Evolutionary conservation across 2,113 vertebrate genomes (phyloP).

Genomic region (Taxidea taxus): DNA sequence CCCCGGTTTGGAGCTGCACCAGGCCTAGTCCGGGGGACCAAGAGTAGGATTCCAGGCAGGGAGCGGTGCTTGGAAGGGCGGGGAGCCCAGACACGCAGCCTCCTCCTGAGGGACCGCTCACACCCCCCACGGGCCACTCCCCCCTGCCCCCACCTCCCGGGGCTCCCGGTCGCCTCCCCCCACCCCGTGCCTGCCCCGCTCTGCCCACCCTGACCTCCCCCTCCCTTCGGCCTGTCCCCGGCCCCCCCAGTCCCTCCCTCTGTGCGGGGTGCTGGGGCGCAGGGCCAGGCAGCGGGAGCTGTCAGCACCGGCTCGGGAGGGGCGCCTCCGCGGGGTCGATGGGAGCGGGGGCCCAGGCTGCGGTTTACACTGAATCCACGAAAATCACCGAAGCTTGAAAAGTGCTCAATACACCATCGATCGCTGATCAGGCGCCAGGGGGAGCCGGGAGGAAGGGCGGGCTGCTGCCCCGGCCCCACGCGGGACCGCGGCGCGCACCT

Average conservation of each 20-base stretch:
- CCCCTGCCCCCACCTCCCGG: neutral
- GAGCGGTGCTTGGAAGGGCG: too few species aligned
- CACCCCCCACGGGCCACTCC: too few species aligned
- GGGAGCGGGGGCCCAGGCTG: neutral
- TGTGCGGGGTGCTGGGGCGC: neutral
- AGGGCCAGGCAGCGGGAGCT: neutral
- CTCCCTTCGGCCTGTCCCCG: neutral
- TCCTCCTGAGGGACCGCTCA: neutral
- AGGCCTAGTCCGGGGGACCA: neutral
- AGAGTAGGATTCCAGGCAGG: neutral
- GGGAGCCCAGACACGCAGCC: neutral
- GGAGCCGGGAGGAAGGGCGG: constrained; percentile 27
- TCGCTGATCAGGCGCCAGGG: constrained; percentile 76
- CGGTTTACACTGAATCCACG: constrained; percentile 83
- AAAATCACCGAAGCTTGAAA: constrained; percentile 82
- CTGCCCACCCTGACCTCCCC: neutral
- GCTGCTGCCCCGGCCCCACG: neutral
- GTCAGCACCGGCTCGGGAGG: neutral
- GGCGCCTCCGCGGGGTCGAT: constrained; percentile 60
- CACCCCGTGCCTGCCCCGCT: neutral
- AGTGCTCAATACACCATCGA: constrained; percentile 86
- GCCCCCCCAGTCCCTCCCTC: neutral
- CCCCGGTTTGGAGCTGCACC: neutral
- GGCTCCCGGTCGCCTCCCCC: neutral
- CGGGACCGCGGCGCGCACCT: fast-evolving